Evolutionary conservation across 2,888 invertebrate species (phyloP).

Genomic region (Drosophila pseudotakahashii): DNA sequence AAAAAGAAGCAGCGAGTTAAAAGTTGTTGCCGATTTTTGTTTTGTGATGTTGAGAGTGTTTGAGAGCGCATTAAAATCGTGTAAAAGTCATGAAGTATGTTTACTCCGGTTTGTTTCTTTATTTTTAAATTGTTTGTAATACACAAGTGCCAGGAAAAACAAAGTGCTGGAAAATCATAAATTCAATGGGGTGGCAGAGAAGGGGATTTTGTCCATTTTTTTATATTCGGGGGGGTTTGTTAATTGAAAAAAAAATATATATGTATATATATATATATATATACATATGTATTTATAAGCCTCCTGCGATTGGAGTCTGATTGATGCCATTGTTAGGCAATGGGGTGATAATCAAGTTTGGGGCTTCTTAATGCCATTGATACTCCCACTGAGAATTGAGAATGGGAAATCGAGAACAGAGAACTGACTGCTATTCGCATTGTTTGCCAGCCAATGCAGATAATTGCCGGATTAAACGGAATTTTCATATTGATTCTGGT

Average conservation of each 20-base stretch:
- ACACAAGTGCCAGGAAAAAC: constrained; percentile 39
- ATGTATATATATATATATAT: neutral
- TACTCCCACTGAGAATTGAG: neutral
- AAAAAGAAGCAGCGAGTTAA: constrained; percentile 13
- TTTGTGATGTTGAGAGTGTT: constrained; percentile 6
- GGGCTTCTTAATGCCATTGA: constrained; percentile 1
- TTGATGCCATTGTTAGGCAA: constrained; percentile 23
- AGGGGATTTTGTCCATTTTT: constrained; percentile 7
- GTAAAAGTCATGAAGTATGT: constrained; percentile 24
- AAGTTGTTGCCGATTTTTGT: constrained; percentile 11
- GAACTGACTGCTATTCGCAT: neutral
- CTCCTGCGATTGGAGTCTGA: constrained; percentile 12
- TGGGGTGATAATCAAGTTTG: constrained; percentile 18
- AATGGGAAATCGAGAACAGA: neutral
- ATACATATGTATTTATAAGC: neutral
- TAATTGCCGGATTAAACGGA: constrained; percentile 6
- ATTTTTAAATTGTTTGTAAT: constrained; percentile 4
- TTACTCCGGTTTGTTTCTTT: constrained; percentile 19
- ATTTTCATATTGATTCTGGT: constrained; percentile 4
- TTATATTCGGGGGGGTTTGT: neutral
- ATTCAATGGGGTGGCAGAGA: constrained; percentile 13
- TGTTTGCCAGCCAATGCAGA: constrained; percentile 4
- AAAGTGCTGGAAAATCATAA: constrained; percentile 24
- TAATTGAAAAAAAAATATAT: constrained; percentile 24
- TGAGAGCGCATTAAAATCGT: constrained; percentile 11